phyloP scores from a whole-genome alignment of 2,888 invertebrate genomes.

The Cynaeus angustus region DNA sequence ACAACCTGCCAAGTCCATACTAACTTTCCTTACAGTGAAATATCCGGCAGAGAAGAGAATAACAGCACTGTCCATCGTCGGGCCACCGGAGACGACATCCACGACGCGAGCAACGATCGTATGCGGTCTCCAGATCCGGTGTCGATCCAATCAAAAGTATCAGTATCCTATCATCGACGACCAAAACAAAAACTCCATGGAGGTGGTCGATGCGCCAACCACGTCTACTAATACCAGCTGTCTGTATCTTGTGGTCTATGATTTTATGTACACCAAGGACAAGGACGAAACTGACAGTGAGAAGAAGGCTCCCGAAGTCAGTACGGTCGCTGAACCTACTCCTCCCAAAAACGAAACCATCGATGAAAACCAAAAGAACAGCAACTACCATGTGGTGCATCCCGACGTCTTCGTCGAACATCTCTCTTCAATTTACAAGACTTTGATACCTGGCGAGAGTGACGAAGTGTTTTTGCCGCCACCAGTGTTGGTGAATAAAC shows the following conservation, averaged over 20 bases:
- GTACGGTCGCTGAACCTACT: constrained; percentile 35
- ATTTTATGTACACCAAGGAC: constrained; percentile 79
- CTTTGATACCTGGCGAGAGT: constrained; percentile 70
- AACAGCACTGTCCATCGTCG: constrained; percentile 72
- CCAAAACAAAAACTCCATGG: constrained; percentile 75
- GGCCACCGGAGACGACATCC: constrained; percentile 54
- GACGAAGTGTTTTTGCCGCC: constrained; percentile 68
- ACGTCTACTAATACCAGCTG: constrained; percentile 60
- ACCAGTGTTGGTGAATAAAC: constrained; percentile 50
- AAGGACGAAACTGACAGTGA: constrained; percentile 70
- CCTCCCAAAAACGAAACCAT: constrained; percentile 51
- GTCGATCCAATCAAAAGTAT: constrained; percentile 47
- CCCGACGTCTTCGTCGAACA: constrained; percentile 58
- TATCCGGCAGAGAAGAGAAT: constrained; percentile 67
- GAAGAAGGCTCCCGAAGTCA: constrained; percentile 51
- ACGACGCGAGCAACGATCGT: constrained; percentile 71
- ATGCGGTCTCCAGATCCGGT: constrained; percentile 71
- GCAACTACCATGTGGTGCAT: constrained; percentile 56
- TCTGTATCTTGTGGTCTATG: constrained; percentile 80
- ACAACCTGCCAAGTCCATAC: too few relatives aligned
- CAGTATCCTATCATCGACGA: constrained; percentile 77
- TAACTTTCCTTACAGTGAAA: constrained; percentile 62
- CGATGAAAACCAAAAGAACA: constrained; percentile 53
- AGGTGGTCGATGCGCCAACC: constrained; percentile 62
- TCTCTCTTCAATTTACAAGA: constrained; percentile 67